A percentile compares a stretch with the other conserved stretches of the same genome.
Conservation (phyloP, 2,888 invertebrate genomes). For the Lasioglossum pauxillum region DNA sequence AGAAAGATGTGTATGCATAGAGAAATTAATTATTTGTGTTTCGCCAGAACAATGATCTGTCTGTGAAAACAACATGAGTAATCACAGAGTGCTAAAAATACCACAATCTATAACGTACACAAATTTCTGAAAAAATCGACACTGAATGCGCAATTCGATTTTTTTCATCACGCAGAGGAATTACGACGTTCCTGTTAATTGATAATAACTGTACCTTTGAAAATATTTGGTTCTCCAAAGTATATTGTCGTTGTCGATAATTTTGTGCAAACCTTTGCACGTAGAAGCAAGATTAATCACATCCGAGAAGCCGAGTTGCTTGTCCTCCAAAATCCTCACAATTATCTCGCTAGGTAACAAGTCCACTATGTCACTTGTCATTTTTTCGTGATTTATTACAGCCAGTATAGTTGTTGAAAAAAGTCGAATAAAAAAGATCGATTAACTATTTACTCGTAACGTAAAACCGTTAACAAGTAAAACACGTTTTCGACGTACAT, state of each 20-base stretch:
- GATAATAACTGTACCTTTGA: conserved; percentile 79
- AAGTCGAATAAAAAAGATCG: neutral
- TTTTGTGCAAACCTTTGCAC: conserved; percentile 85
- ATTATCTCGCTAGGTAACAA: conserved; percentile 78
- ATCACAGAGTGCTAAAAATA: neutral
- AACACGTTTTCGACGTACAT: neutral
- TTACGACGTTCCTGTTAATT: neutral
- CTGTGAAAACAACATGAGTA: neutral
- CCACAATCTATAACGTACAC: neutral
- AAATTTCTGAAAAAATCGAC: neutral
- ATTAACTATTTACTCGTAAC: conserved; percentile 3
- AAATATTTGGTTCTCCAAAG: conserved; percentile 85
- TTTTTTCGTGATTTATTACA: conserved; percentile 35
- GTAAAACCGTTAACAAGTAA: neutral
- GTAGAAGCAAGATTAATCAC: conserved; percentile 86
- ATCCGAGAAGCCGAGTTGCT: conserved; percentile 80
- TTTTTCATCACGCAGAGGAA: neutral
- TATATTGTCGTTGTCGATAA: conserved; percentile 84
- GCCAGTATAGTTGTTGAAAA: neutral
- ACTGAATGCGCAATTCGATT: neutral
- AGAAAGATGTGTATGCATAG: neutral
- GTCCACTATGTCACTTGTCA: conserved; percentile 76
- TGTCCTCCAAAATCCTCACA: conserved; percentile 78
- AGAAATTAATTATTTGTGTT: conserved; percentile 10
- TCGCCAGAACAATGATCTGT: neutral